Evolutionary conservation across 2,888 invertebrate species (phyloP).

Genomic region (Ormyrus rosae): DNA sequence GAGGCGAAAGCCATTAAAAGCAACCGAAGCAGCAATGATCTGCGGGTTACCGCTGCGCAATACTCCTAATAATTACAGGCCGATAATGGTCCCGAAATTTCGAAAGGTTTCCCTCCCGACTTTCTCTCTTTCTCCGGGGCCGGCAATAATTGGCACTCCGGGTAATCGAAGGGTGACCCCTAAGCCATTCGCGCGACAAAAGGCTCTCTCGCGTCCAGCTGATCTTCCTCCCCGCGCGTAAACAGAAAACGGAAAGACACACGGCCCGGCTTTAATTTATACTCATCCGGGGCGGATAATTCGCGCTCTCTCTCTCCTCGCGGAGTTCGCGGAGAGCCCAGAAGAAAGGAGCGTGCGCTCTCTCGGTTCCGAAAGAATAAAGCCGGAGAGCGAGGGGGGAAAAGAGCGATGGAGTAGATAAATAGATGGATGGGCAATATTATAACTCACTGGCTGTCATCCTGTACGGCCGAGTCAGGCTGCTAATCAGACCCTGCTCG

Average conservation of each 20-base stretch:
- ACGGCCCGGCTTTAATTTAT: no score
- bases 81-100: constrained; percentile 15
- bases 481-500: constrained; percentile 76
- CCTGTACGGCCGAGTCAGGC: constrained; percentile 76
- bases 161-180: constrained; percentile 29
- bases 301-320: no score
- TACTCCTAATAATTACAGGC: constrained; percentile 38
- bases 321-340: constrained; percentile 12
- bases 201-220: constrained; percentile 34
- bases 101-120: background rate
- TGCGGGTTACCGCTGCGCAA: background rate
- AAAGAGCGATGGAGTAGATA: constrained; percentile 74
- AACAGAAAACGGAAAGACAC: no score
- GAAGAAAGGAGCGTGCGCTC: constrained; percentile 31
- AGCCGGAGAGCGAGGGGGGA: constrained; percentile 57
- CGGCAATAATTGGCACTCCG: constrained; percentile 31
- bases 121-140: background rate
- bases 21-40: background rate
- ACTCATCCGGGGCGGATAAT: no score
- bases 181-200: constrained; percentile 55
- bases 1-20: background rate
- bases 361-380: constrained; percentile 28
- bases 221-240: background rate
- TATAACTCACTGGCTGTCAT: constrained; percentile 76
- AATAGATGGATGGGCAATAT: constrained; percentile 77